Evolutionary conservation across 2,113 vertebrate genomes (phyloP).

Genomic region (Seriola aureovittata): DNA sequence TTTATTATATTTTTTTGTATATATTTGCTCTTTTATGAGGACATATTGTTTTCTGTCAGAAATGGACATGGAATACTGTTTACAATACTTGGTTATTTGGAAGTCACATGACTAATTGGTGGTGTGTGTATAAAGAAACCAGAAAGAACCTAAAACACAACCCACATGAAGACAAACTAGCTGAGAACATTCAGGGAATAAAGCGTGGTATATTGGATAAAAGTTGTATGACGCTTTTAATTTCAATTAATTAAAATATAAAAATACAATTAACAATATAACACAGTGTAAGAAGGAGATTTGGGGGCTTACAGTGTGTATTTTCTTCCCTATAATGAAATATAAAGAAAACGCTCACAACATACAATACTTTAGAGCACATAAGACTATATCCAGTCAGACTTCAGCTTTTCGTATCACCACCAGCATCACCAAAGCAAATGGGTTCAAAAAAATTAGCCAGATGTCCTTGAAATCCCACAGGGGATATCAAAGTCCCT

Average conservation of each 20-base stretch:
- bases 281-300: background rate
- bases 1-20: background rate
- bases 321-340: background rate
- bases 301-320: background rate
- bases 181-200: background rate
- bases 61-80: background rate
- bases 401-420: slow-evolving; percentile 21
- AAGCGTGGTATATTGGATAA: background rate
- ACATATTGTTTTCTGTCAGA: background rate
- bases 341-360: slow-evolving; percentile 5
- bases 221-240: background rate
- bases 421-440: slow-evolving; percentile 27
- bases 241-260: background rate
- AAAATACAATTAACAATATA: background rate
- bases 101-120: background rate
- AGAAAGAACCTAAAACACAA: background rate
- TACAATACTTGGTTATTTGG: background rate
- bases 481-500: slow-evolving; percentile 43
- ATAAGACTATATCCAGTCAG: slow-evolving; percentile 11
- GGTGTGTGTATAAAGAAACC: background rate
- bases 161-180: background rate
- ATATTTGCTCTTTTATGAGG: background rate
- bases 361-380: background rate
- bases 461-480: slow-evolving; percentile 73
- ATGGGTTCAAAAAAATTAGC: slow-evolving; percentile 57